phyloP scores from a whole-genome alignment of 2,113 vertebrate species.

The Nothobranchius kuhntae region DNA sequence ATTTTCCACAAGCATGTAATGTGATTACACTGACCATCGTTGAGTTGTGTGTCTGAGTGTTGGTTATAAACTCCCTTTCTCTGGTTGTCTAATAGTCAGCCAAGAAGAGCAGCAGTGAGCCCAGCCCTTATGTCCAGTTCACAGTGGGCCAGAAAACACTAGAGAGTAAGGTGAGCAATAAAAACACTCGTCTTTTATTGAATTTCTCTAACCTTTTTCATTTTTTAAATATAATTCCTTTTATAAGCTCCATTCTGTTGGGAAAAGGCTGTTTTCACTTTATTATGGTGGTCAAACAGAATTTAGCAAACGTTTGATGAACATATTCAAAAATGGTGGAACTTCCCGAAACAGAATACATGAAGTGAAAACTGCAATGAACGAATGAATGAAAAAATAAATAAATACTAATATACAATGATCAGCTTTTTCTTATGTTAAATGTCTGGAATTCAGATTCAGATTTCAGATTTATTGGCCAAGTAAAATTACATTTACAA shows the following conservation, averaged over 20 bases:
- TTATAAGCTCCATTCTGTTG: not conserved
- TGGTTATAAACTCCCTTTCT: constrained; percentile 29
- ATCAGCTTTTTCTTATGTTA: no score
- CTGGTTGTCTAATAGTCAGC: constrained; percentile 78
- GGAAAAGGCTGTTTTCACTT: not conserved
- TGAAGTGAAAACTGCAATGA: not conserved
- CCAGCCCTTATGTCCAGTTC: constrained; percentile 90
- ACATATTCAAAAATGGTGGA: not conserved
- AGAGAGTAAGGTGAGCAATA: constrained; percentile 91
- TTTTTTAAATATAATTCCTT: not conserved
- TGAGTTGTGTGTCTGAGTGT: constrained; percentile 4
- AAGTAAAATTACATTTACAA: no score
- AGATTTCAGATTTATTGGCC: no score
- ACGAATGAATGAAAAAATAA: no score
- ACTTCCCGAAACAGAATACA: not conserved
- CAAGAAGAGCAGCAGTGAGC: constrained; percentile 92
- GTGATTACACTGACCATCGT: constrained; percentile 8
- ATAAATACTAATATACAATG: no score
- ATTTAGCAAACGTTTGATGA: not conserved
- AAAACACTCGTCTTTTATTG: not conserved
- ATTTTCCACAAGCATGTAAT: constrained; percentile 8
- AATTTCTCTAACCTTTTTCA: not conserved
- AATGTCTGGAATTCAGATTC: no score
- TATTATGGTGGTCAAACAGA: no score
- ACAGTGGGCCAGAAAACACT: constrained; percentile 88